Evolutionary conservation across 2,888 invertebrate genomes (phyloP).

Genomic region (Drosophila eohydei): DNA sequence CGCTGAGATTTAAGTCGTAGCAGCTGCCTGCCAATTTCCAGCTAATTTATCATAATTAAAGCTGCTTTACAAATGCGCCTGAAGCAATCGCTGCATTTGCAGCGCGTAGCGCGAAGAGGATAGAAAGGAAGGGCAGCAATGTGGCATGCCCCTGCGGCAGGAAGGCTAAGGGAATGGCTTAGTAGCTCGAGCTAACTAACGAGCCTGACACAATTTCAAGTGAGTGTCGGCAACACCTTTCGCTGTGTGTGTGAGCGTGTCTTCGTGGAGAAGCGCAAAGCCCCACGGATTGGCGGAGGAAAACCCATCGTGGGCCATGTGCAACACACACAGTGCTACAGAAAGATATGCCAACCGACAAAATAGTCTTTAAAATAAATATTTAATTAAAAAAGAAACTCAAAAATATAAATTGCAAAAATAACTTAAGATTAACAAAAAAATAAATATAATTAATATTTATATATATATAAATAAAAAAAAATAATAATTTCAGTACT

Average conservation of each 20-base stretch:
- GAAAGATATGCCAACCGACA: neutral
- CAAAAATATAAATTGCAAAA: too few species aligned
- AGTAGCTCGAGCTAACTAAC: slow-evolving; percentile 49
- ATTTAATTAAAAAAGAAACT: too few species aligned
- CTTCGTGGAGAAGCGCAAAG: neutral
- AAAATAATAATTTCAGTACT: too few species aligned
- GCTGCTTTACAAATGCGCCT: slow-evolving; percentile 40
- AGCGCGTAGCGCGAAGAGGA: neutral
- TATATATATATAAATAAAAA: too few species aligned
- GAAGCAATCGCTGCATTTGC: slow-evolving; percentile 14
- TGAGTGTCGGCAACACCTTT: slow-evolving; percentile 37
- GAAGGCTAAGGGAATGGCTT: neutral
- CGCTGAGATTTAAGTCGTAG: slow-evolving; percentile 17
- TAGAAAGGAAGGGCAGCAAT: neutral
- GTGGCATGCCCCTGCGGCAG: neutral
- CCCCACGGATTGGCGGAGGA: slow-evolving; percentile 30
- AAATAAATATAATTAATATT: too few species aligned
- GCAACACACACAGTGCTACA: slow-evolving; percentile 15
- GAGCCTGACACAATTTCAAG: slow-evolving; percentile 67
- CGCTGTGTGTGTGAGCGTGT: slow-evolving; percentile 8
- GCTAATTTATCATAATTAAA: slow-evolving; percentile 76
- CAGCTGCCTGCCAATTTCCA: slow-evolving; percentile 41
- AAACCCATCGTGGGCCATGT: slow-evolving; percentile 27
- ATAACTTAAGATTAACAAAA: too few species aligned
- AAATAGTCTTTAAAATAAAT: neutral